Percentiles rank a stretch among this genome's conserved stretches.
phyloP scores from a whole-genome alignment of 1,140 invertebrate species.

The Drosophila chauvacae region DNA sequence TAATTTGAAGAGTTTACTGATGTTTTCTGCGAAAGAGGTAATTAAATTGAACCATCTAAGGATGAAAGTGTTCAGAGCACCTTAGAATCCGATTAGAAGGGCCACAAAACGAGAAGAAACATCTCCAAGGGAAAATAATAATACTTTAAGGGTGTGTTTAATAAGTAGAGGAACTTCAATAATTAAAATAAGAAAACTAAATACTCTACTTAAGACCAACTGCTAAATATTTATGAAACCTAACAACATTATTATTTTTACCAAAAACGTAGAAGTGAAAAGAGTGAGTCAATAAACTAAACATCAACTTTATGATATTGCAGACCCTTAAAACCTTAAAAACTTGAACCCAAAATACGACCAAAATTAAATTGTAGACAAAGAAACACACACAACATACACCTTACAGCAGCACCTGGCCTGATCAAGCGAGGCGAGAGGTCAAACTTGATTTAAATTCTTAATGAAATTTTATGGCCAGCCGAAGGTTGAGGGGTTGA shows the following conservation, averaged over 20 bases:
- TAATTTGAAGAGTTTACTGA: not conserved
- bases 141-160: no score
- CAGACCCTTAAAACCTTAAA: not conserved
- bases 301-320: not conserved
- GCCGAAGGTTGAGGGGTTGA: slow-evolving; percentile 1
- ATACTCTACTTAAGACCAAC: no score
- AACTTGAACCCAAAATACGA: slow-evolving; percentile 24
- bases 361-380: slow-evolving; percentile 11
- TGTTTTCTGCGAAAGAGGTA: no score
- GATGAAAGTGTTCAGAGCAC: no score
- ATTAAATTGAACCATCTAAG: no score
- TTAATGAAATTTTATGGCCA: slow-evolving; percentile 59
- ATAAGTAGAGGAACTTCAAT: no score
- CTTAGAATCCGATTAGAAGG: not conserved
- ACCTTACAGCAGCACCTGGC: slow-evolving; percentile 24
- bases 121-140: no score
- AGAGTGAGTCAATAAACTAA: no score
- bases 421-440: slow-evolving; percentile 14
- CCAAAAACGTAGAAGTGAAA: not conserved
- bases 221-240: not conserved
- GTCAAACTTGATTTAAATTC: slow-evolving; percentile 69
- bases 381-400: not conserved
- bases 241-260: not conserved
- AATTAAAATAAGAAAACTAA: no score
- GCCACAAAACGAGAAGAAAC: not conserved